Base-by-base conservation (phyloP, 1,140 invertebrate species). In the Calephelis virginiensis region DNA sequence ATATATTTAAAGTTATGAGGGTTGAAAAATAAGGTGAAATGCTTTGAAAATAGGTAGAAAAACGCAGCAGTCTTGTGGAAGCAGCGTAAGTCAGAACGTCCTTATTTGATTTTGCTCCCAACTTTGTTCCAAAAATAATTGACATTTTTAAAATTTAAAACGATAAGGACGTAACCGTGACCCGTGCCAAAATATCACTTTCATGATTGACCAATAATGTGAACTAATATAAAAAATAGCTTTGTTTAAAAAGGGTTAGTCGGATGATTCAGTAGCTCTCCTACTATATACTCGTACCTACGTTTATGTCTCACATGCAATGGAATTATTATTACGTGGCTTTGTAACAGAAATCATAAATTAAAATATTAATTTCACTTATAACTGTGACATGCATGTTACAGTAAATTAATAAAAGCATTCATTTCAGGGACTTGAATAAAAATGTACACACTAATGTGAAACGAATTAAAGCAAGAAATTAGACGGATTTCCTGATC, bases 351-450 rank as follows among this genome's bases (percentile, higher is more conserved):
- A 37, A 37, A 56, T 56, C 14, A 12, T 37, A 56, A 17, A 56
- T 37, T 56, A 37, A 56, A 56, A 56, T 14, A 28, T 56, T 56
- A 17, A 10, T 28, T 37, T 11, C 50, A 56, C 5, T 56, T 28
- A 10, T 17, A 53, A 9, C 10, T 56, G 11, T 10, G 9, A 56
- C 50, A 56, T 56, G 50, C 50, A 56, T 37, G 50, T 56, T 37
- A 10, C 17, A 17, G 50, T 56, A 56, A 11, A 37, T 56, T 56
- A 56, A 56, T 56, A 37, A 56, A 56, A 53, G 6, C 28, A 11
- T 17, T 53, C 49, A 53, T 13, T 9, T 28, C 49, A 53, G 49
- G 49, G 48, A 14, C 48, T 50, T 14, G 4, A 50, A 7, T 69
- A 48, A 0, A 48, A 28, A 28, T 3, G 2, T 6, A 13, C 47